Evolutionary conservation across 2,797 vertebrate species (phyloP).

Genomic region (Myoxocephalus aenaeus): DNA sequence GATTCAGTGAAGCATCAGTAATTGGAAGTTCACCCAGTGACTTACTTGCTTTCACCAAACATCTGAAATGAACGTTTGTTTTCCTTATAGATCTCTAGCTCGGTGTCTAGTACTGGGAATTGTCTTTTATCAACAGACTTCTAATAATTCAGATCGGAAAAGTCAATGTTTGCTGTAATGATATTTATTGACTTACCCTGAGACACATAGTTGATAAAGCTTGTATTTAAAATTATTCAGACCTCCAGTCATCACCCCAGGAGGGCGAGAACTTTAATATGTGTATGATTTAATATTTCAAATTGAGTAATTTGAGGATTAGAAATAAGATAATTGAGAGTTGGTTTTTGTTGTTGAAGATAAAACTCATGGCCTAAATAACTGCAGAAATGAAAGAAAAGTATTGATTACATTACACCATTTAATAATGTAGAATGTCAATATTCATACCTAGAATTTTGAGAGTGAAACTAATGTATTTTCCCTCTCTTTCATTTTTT

Average conservation of each 20-base stretch:
- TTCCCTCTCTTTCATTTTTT: neutral
- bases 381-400: neutral
- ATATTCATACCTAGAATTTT: neutral
- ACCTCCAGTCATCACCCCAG: neutral
- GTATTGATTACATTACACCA: neutral
- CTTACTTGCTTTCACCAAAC: neutral
- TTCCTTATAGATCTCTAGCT: neutral
- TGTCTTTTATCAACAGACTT: neutral
- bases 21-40: neutral
- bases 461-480: neutral
- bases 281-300: neutral
- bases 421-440: neutral
- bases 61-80: neutral
- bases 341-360: too few relatives aligned
- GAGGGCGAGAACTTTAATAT: neutral
- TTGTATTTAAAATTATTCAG: constrained; percentile 28
- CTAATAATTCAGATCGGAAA: constrained; percentile 10
- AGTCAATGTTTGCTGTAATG: constrained; percentile 14
- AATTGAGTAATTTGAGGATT: neutral
- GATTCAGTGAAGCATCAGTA: neutral
- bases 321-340: neutral
- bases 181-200: constrained; percentile 12
- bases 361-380: neutral
- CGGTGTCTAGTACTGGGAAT: neutral
- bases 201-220: neutral